Evolutionary conservation across 2,888 invertebrate genomes (phyloP).

Genomic region (Chrysodeixis includens): DNA sequence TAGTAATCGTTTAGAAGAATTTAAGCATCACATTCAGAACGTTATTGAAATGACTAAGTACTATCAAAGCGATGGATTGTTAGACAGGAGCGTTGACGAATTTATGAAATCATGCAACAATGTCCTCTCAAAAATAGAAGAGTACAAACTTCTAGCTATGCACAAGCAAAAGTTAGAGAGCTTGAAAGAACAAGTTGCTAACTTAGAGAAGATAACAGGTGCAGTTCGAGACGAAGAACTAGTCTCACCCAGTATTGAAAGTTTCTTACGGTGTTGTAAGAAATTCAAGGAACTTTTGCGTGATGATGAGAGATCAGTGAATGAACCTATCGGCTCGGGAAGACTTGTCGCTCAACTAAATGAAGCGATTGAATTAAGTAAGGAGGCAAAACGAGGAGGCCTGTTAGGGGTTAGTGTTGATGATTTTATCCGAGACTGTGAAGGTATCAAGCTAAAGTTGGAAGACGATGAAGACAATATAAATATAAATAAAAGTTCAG

Average conservation of each 20-base stretch:
- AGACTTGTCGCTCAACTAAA: slow-evolving; percentile 55
- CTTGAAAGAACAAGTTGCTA: slow-evolving; percentile 52
- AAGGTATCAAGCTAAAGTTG: slow-evolving; percentile 59
- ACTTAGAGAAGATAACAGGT: slow-evolving; percentile 56
- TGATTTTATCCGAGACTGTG: slow-evolving; percentile 64
- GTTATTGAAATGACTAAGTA: slow-evolving; percentile 58
- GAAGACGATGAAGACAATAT: slow-evolving; percentile 7
- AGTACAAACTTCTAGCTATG: slow-evolving; percentile 25
- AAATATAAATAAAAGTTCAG: slow-evolving; percentile 18
- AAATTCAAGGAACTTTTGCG: slow-evolving; percentile 61
- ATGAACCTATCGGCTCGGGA: slow-evolving; percentile 21
- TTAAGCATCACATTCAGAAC: slow-evolving; percentile 60
- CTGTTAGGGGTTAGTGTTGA: slow-evolving; percentile 60
- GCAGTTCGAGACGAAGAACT: slow-evolving; percentile 48
- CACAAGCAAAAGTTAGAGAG: slow-evolving; percentile 44
- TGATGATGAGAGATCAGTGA: slow-evolving; percentile 18
- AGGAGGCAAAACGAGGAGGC: slow-evolving; percentile 59
- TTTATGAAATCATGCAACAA: slow-evolving; percentile 61
- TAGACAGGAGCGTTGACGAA: slow-evolving; percentile 55
- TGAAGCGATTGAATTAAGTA: slow-evolving; percentile 59
- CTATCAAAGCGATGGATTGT: slow-evolving; percentile 57
- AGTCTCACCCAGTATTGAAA: slow-evolving; percentile 51
- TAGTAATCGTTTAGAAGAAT: slow-evolving; percentile 37
- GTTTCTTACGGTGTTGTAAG: slow-evolving; percentile 61
- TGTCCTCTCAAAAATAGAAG: slow-evolving; percentile 60